phyloP scores from a whole-genome alignment of 2,888 invertebrate species.

The Phrixothrix hirtus region DNA sequence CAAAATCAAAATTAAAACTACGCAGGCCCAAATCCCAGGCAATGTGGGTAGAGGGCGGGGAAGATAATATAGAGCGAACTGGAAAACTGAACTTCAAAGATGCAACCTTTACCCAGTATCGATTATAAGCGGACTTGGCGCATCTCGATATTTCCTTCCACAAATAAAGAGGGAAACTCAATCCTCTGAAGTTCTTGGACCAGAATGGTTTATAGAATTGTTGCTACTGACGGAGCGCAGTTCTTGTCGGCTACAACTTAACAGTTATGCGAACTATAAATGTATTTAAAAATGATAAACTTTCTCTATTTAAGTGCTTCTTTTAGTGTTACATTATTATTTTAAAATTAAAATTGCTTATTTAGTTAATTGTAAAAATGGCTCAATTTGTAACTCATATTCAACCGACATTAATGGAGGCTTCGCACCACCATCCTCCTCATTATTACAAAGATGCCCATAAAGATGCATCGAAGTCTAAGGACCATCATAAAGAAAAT shows the following conservation, averaged over 20 bases:
- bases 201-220: slow-evolving; percentile 35
- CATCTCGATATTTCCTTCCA: slow-evolving; percentile 50
- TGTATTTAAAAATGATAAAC: no score
- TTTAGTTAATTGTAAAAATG: slow-evolving; percentile 47
- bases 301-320: no score
- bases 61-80: slow-evolving; percentile 35
- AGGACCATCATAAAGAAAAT: slow-evolving; percentile 43
- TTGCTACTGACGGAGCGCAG: slow-evolving; percentile 24
- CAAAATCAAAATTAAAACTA: slow-evolving; percentile 21
- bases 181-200: slow-evolving; percentile 37
- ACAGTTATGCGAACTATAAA: slow-evolving; percentile 9
- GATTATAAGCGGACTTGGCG: slow-evolving; percentile 18
- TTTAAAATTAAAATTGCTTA: no score
- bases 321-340: no score
- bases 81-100: slow-evolving; percentile 17
- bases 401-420: slow-evolving; percentile 63
- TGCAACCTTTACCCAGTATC: slow-evolving; percentile 21
- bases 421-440: slow-evolving; percentile 62
- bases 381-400: slow-evolving; percentile 65
- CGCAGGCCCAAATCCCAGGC: slow-evolving; percentile 40
- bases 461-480: slow-evolving; percentile 39
- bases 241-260: slow-evolving; percentile 10
- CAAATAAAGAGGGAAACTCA: slow-evolving; percentile 40
- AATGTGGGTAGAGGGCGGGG: slow-evolving; percentile 33
- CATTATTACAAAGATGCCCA: slow-evolving; percentile 51